Evolutionary conservation across 2,888 invertebrate genomes (phyloP).

Genomic region (Andrena marginata): DNA sequence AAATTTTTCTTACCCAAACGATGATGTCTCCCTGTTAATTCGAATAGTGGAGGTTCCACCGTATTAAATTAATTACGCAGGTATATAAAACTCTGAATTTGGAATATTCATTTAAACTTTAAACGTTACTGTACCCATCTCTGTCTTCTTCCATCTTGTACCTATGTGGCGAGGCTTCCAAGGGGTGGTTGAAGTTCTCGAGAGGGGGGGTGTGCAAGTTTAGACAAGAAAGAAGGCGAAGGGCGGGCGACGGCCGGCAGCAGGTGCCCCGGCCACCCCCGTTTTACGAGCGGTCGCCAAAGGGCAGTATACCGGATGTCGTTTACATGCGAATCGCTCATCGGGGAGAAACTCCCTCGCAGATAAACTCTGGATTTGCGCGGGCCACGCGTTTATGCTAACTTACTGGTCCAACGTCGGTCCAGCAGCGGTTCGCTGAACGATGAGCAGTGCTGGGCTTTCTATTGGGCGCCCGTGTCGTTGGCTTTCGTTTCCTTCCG

Average conservation of each 20-base stretch:
- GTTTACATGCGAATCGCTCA: constrained; percentile 83
- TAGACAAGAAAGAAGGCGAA: not conserved
- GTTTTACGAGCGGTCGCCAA: constrained; percentile 81
- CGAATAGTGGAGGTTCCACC: too few relatives aligned
- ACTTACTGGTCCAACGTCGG: constrained; percentile 65
- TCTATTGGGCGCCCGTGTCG: too few relatives aligned
- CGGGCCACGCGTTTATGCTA: constrained; percentile 70
- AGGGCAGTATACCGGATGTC: constrained; percentile 81
- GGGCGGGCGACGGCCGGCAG: constrained; percentile 41
- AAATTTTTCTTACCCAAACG: too few relatives aligned
- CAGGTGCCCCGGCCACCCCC: constrained; percentile 72
- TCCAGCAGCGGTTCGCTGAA: constrained; percentile 13
- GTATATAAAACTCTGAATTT: too few relatives aligned
- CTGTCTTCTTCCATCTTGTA: not conserved
- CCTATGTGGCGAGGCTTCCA: not conserved
- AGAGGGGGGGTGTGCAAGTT: not conserved
- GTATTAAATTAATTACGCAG: too few relatives aligned
- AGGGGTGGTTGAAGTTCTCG: not conserved
- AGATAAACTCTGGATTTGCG: constrained; percentile 79
- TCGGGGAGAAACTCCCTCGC: constrained; percentile 75
- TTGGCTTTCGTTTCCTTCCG: too few relatives aligned
- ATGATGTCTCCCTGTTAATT: too few relatives aligned
- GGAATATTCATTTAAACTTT: too few relatives aligned
- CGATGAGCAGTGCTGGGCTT: not conserved
- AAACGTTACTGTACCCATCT: not conserved